phyloP scores from a whole-genome alignment of 2,113 vertebrate species.

The Mesitornis unicolor region DNA sequence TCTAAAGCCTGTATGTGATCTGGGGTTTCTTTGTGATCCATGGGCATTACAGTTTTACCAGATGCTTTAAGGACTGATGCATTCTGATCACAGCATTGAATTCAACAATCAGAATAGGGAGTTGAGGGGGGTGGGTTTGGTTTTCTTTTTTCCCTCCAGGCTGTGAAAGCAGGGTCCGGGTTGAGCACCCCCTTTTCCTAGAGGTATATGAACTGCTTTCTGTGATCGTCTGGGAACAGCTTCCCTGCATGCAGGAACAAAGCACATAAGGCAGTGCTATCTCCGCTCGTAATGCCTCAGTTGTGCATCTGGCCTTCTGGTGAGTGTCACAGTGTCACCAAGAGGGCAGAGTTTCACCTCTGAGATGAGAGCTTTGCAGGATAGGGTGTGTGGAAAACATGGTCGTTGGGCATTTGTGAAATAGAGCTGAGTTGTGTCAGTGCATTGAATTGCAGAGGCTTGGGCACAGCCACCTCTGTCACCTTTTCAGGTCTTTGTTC shows the following conservation, averaged over 20 bases:
- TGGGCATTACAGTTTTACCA: not conserved
- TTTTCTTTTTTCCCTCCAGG: not conserved
- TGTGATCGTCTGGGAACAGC: not conserved
- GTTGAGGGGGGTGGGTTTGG: not conserved
- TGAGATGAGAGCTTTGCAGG: not conserved
- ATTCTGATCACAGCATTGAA: not conserved
- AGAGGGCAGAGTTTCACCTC: not conserved
- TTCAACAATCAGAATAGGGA: not conserved
- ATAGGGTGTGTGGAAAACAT: not conserved
- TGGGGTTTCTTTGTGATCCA: not conserved
- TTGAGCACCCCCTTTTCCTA: not conserved
- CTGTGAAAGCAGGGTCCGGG: not conserved
- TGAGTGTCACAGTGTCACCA: not conserved
- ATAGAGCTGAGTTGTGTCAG: rapidly evolving
- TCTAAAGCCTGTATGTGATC: not conserved
- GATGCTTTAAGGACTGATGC: not conserved
- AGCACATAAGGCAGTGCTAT: not conserved
- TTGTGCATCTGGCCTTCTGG: not conserved
- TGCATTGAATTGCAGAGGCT: not conserved
- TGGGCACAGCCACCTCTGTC: not conserved
- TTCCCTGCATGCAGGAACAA: not conserved
- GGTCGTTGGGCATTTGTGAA: rapidly evolving
- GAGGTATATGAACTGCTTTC: not conserved
- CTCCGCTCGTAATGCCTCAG: not conserved
- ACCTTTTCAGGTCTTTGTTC: not conserved